Base-by-base conservation (phyloP, 2,888 invertebrate species). In the Sialis fuliginosa region DNA sequence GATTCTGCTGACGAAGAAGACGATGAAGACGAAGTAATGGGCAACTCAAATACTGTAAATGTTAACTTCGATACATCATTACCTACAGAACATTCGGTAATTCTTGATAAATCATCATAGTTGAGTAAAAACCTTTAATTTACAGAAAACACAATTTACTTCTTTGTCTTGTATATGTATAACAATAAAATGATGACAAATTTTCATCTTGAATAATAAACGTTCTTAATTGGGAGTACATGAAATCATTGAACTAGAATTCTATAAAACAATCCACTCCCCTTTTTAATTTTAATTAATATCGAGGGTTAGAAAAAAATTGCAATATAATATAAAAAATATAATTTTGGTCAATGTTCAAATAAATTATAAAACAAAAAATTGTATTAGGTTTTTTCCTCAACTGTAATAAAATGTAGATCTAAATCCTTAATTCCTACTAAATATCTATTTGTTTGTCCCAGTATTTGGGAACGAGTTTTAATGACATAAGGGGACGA, bases 71-170 rank as follows among this genome's bases (percentile, higher is more conserved):
- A 65, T 49, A 59, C 59, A n/a, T 62, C 63, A 48, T 51, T 65
- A 49, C 65, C 65, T 1, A 62, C 63, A 37, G 55, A 59, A 10
- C 65, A 65, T 53, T 58, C 57, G 52, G 65, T 64, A 59, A 54
- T 48, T 43, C 6, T 6, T 7, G 6, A 13, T 22, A 22, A 22
- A 22, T 22, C 22, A 22, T 22, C 22, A 22, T 22, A 22, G 22
- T 22, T 22, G 22, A 22, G 22, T 22, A 22, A 22, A 22, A 22
- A 22, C 22, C 22, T 22, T 22, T 22, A 4, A 22, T 22, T 22
- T 22, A 22, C 22, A 22, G 22, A 22, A 22, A 22, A 22, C 22
- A 22, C 22, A 22, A 22, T 22, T 22, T 22, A 22, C 22, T 22
- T 22, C 22, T 22, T 22, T 22, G 22, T 22, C 22, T 22, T 22